phyloP scores from a whole-genome alignment of 2,888 invertebrate species.

The Lithophane ornitopus region DNA sequence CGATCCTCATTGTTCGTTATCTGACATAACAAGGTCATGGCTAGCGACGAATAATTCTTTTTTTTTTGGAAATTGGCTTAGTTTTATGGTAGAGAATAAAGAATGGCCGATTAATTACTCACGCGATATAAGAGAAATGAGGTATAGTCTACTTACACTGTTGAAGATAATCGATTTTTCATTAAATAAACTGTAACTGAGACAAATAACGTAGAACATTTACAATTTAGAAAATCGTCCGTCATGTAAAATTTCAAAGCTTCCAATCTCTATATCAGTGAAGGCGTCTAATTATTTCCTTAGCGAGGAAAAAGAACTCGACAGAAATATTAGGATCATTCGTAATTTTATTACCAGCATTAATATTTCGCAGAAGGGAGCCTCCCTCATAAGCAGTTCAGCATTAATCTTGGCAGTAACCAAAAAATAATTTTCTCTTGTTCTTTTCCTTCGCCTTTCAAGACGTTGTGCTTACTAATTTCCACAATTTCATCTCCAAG shows the following conservation, averaged over 20 bases:
- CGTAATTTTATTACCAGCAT: constrained; percentile 53
- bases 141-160: neutral
- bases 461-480: constrained; percentile 42
- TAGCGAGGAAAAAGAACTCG: constrained; percentile 11
- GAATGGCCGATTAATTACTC: constrained; percentile 16
- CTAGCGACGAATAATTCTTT: constrained; percentile 15
- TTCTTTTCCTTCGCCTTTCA: constrained; percentile 19
- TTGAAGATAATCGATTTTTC: neutral
- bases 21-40: constrained; percentile 46
- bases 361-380: constrained; percentile 26
- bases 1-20: constrained; percentile 59
- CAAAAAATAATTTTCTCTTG: constrained; percentile 39
- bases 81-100: constrained; percentile 11
- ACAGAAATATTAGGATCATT: constrained; percentile 43
- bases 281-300: constrained; percentile 26
- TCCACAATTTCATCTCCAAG: constrained; percentile 34
- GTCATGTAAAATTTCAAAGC: neutral
- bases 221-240: too few species aligned
- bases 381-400: constrained; percentile 30
- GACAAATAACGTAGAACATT: neutral
- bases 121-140: constrained; percentile 15
- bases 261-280: constrained; percentile 14
- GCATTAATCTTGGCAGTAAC: constrained; percentile 36
- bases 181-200: neutral
- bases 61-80: constrained; percentile 29